phyloP scores from a whole-genome alignment of 2,113 vertebrate genomes.

The Bagarius yarrelli region DNA sequence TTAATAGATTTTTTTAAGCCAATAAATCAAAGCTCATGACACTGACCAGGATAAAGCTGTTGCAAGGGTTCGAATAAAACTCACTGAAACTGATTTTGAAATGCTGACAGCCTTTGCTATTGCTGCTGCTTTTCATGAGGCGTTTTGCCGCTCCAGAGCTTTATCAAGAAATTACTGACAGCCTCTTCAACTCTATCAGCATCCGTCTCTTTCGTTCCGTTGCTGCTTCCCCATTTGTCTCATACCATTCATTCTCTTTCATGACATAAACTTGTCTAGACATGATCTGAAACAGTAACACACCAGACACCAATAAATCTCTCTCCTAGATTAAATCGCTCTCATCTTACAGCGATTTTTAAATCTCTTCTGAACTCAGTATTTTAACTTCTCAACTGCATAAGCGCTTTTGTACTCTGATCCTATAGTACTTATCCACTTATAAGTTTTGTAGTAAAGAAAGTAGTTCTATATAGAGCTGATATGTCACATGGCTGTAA shows the following conservation, averaged over 20 bases:
- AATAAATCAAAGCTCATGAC: neutral
- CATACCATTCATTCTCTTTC: neutral
- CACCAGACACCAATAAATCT: constrained; percentile 12
- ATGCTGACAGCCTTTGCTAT: neutral
- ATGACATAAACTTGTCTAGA: constrained; percentile 11
- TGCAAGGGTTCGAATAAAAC: neutral
- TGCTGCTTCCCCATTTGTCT: neutral
- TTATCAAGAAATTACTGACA: constrained; percentile 1
- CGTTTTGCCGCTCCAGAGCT: neutral
- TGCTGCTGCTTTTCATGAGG: neutral
- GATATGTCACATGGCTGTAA: neutral
- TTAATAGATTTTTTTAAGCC: neutral
- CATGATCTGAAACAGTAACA: constrained; percentile 23
- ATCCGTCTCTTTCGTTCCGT: neutral
- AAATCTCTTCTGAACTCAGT: neutral
- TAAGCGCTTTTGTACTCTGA: neutral
- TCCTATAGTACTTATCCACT: neutral
- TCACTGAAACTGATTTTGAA: neutral
- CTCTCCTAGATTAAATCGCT: neutral
- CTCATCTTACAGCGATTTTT: neutral
- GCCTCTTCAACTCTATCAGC: constrained; percentile 18
- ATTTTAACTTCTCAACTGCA: neutral
- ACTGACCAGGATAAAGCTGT: neutral
- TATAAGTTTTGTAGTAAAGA: neutral
- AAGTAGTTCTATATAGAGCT: neutral